These are phyloP conservation scores for Mohoua ochrocephala DNA, from an alignment of 2,113 vertebrate species.

Conservation along the genomic window DNA sequence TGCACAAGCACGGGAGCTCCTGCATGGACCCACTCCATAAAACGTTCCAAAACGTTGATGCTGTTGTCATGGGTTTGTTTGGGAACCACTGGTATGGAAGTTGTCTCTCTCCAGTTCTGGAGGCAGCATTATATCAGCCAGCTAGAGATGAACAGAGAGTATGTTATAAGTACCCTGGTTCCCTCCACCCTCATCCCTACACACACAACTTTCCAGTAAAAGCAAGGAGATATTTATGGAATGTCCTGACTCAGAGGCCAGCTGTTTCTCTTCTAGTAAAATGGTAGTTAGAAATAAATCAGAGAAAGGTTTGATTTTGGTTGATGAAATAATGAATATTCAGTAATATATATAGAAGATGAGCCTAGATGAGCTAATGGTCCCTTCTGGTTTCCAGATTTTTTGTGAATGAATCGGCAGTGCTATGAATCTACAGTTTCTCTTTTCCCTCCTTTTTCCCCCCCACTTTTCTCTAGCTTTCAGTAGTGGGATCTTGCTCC, in stretches of 20 bases:
- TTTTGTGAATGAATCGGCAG: slow-evolving; percentile 51
- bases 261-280: slow-evolving; percentile 69
- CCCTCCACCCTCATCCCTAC: slow-evolving; percentile 28
- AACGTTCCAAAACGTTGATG: background rate
- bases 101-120: background rate
- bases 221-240: slow-evolving; percentile 65
- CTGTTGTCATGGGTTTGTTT: background rate
- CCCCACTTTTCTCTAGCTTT: background rate
- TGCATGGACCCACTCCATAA: background rate
- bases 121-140: slow-evolving; percentile 33
- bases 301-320: slow-evolving; percentile 62
- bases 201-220: slow-evolving; percentile 44
- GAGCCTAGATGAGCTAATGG: slow-evolving; percentile 55
- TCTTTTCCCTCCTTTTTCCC: background rate
- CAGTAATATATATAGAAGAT: slow-evolving; percentile 61
- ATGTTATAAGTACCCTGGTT: background rate
- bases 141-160: slow-evolving; percentile 39
- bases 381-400: slow-evolving; percentile 36
- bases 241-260: slow-evolving; percentile 65
- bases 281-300: slow-evolving; percentile 68
- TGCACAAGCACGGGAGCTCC: accelerated
- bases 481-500: slow-evolving; percentile 1
- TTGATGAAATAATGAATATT: slow-evolving; percentile 65
- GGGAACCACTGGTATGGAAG: background rate
- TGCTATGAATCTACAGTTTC: background rate